Conservation (phyloP, 2,797 vertebrate species). For the Carapus acus region DNA sequence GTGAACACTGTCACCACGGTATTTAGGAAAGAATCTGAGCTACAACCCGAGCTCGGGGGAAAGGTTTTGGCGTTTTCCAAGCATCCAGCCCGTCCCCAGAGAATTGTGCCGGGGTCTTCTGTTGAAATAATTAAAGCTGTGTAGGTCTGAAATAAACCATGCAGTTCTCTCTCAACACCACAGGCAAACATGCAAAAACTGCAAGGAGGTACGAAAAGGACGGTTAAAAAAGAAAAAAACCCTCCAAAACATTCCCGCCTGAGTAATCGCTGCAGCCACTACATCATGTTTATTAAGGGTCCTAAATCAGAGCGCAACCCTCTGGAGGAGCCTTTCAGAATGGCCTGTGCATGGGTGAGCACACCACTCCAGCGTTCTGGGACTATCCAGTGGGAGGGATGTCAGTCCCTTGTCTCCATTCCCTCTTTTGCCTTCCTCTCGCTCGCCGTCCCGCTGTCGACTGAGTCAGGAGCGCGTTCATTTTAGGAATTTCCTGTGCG, state of each 20-base stretch:
- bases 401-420: conserved; percentile 34
- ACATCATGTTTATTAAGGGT: conserved; percentile 75
- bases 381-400: conserved; percentile 30
- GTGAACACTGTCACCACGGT: conserved; percentile 1
- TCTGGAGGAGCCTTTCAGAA: conserved; percentile 49
- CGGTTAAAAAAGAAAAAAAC: conserved; percentile 51
- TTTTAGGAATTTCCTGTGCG: conserved; percentile 74
- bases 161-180: conserved; percentile 40
- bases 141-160: conserved; percentile 50
- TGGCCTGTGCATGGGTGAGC: conserved; percentile 49
- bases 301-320: conserved; percentile 66
- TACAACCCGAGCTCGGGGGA: conserved; percentile 36
- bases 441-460: conserved; percentile 25
- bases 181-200: conserved; percentile 54
- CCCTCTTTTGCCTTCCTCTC: conserved; percentile 26
- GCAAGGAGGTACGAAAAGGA: conserved; percentile 54
- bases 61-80: conserved; percentile 49
- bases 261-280: conserved; percentile 64
- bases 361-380: conserved; percentile 42
- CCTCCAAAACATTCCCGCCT: conserved; percentile 71
- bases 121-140: conserved; percentile 54
- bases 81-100: conserved; percentile 39
- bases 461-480: conserved; percentile 62
- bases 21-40: conserved; percentile 23
- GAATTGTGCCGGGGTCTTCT: conserved; percentile 52